Base-by-base conservation (phyloP, 2,888 invertebrate species). In the Amblyjoppa fuscipennis region DNA sequence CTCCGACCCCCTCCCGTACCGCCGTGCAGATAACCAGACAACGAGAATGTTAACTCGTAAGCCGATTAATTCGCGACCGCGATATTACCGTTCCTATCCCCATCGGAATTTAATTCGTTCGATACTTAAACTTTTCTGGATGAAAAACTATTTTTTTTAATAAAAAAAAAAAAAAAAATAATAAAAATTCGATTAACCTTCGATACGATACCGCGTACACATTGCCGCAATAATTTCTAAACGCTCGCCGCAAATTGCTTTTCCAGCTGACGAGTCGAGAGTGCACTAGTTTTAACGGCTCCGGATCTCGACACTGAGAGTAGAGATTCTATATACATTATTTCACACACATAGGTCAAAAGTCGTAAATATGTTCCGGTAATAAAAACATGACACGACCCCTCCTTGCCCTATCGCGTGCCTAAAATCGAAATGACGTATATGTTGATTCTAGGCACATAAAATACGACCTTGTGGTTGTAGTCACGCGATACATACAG, bases 51-150 rank as follows among this genome's bases (percentile, higher is more conserved):
- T 75, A 74, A 74, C 74, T 49, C 49, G 53, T 75, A 81, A 81
- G 81, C 81, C 75, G 81, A 81, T 81, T 75, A 74, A 68, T 51
- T 75, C 59, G 74, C 45, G 34, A 53, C 73, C 73, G 59, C 75
- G 45, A 49, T 68, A 74, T 66, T 56, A 41, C 45, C 56, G 31
- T 34, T 34, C 59, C 31, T 41, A 34, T 68, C 74, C 61, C 69
- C 59, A 73, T 69, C 7, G 61, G 16, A 61, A 31, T 31, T 13
- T 34, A 56, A 77, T 77, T 82, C 71, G 59, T 74, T 69, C 71
- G 45, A 34, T 51, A 53, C 0, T 28, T n/a, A 41, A 41, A 41
- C 61, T 28, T 59, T 59, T 59, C 28, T 59, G 25, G 25, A 56
- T 34, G n/a, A 25, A 69, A 73, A 56, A 20, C 73, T 59, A 20